Conservation (phyloP, 2,888 invertebrate genomes). For the Drosophila suboccidentalis region DNA sequence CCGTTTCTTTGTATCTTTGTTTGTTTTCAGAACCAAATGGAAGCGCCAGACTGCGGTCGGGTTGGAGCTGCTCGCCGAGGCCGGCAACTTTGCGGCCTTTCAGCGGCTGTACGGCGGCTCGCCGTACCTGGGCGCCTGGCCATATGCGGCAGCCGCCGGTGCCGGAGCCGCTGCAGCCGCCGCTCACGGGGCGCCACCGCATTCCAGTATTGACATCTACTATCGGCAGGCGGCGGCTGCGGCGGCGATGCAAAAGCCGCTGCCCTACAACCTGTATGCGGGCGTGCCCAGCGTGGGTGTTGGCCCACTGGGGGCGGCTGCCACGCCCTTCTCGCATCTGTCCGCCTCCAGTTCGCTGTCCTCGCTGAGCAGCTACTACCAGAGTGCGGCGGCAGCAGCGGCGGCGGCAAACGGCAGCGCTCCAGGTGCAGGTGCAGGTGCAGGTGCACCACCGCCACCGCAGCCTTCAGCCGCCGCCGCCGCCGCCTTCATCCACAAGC, state of each 20-base stretch:
- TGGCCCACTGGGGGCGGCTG: conserved; percentile 82
- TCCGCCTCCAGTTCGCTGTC: conserved; percentile 89
- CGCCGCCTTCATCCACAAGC: conserved; percentile 44
- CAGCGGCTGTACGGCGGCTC: conserved; percentile 95
- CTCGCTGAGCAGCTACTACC: conserved; percentile 87
- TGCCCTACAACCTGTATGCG: conserved; percentile 89
- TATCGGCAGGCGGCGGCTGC: conserved; percentile 93
- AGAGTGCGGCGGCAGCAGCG: conserved; percentile 83
- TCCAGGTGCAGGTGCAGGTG: conserved; percentile 10
- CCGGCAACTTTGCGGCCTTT: conserved; percentile 99
- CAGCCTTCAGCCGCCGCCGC: conserved; percentile 16
- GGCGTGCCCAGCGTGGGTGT: conserved; percentile 84
- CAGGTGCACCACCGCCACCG: conserved; percentile 12
- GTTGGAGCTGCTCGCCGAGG: conserved; percentile 97
- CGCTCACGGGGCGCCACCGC: conserved; percentile 86
- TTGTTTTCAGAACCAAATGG: conserved; percentile 94
- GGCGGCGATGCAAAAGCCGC: conserved; percentile 93
- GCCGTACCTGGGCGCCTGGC: conserved; percentile 89
- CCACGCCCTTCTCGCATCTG: conserved; percentile 85
- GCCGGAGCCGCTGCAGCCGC: conserved; percentile 78
- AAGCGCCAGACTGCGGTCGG: conserved; percentile 99
- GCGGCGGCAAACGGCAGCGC: conserved; percentile 40
- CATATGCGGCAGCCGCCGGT: conserved; percentile 87
- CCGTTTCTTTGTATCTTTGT: not conserved
- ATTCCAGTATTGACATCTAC: conserved; percentile 91